These are phyloP conservation scores for Tragelaphus scriptus DNA, from an alignment of 2,113 vertebrate genomes.

Conservation along the genomic window DNA sequence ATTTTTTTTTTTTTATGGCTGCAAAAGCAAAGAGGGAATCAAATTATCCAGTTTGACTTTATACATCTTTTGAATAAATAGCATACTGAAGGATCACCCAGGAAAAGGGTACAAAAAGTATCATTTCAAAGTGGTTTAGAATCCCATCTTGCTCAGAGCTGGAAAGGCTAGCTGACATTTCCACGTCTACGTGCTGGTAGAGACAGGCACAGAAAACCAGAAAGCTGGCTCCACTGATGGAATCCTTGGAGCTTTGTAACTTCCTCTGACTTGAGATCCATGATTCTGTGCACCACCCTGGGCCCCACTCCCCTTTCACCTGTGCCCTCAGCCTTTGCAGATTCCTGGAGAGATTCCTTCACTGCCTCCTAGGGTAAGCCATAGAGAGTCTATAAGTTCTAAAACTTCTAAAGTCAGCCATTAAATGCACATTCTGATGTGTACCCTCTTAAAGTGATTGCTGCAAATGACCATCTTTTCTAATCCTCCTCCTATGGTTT, in stretches of 20 bases:
- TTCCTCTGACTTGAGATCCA: background rate
- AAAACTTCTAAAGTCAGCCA: background rate
- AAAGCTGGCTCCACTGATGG: too few species aligned
- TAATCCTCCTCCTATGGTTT: background rate
- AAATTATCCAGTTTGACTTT: conserved; percentile 16
- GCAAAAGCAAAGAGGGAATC: conserved; percentile 23
- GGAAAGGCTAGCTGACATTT: background rate
- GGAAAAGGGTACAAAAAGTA: background rate
- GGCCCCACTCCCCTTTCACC: background rate
- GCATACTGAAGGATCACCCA: background rate
- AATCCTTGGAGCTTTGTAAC: background rate
- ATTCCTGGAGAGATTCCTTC: background rate
- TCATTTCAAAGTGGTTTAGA: background rate
- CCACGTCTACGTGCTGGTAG: background rate
- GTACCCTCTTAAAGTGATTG: background rate
- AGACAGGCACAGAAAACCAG: background rate
- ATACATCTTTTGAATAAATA: background rate
- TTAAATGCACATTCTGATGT: background rate
- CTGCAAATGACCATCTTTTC: background rate
- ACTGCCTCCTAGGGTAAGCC: background rate
- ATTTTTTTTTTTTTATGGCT: background rate
- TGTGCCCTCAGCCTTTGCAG: background rate
- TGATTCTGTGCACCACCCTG: accelerated
- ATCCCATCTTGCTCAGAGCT: background rate
- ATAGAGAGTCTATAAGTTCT: background rate